Percentiles rank a stretch among this genome's conserved stretches.
These are phyloP conservation scores for Lates calcarifer DNA, from an alignment of 2,113 vertebrate genomes.

Conservation along the genomic window DNA sequence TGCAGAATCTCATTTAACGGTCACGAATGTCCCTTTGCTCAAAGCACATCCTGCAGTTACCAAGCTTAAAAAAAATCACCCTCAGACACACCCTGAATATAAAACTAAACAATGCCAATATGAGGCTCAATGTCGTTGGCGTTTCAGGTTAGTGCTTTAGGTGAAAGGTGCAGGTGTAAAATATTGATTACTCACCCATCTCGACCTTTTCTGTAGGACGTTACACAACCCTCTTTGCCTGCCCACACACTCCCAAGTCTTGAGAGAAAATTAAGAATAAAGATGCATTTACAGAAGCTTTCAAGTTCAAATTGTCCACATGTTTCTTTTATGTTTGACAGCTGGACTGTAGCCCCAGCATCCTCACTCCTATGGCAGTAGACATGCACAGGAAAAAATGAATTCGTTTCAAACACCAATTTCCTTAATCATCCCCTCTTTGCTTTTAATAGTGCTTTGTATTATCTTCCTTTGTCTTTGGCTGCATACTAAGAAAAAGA, in stretches of 20 bases:
- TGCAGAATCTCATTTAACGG: not conserved
- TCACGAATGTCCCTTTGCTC: constrained; percentile 9
- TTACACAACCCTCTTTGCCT: not conserved
- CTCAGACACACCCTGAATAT: constrained; percentile 6
- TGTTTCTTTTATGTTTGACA: not conserved
- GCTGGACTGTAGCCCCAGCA: not conserved
- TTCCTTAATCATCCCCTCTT: constrained; percentile 2
- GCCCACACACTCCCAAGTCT: not conserved
- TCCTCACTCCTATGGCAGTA: not conserved
- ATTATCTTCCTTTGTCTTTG: not conserved
- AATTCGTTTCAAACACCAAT: constrained; percentile 7
- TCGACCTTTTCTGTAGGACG: constrained; percentile 35
- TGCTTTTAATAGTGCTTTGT: not conserved
- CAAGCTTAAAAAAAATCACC: not conserved
- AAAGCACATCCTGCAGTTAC: not conserved
- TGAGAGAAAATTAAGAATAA: not conserved
- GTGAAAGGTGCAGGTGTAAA: constrained; percentile 1
- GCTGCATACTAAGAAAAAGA: constrained; percentile 11
- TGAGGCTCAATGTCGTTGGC: not conserved
- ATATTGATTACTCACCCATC: constrained; percentile 31
- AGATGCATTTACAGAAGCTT: not conserved
- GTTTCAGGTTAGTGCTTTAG: not conserved
- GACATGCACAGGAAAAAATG: not conserved
- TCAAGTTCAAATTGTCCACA: not conserved
- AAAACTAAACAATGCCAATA: constrained; percentile 7